phyloP scores from a whole-genome alignment of 2,888 invertebrate species.

The Apoderus coryli region DNA sequence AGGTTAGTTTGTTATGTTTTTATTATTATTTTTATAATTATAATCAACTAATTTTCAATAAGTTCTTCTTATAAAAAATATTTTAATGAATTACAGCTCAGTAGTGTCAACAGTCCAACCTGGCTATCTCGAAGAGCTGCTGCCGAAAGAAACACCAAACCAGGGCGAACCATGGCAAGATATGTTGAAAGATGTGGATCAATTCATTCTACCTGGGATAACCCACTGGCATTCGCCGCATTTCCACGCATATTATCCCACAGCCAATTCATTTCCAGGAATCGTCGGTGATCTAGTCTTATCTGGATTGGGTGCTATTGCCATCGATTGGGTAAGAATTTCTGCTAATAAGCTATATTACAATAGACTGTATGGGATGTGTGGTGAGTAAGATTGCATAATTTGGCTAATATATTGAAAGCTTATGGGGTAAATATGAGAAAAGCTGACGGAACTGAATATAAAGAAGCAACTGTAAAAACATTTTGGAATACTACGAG shows the following conservation, averaged over 20 bases:
- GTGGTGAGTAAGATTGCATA: too few species aligned
- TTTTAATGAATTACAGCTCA: slow-evolving; percentile 33
- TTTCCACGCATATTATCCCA: slow-evolving; percentile 86
- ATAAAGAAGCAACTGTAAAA: too few species aligned
- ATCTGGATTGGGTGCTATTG: slow-evolving; percentile 22
- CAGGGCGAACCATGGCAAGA: slow-evolving; percentile 73
- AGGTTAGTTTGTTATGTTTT: too few species aligned
- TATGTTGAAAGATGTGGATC: slow-evolving; percentile 72
- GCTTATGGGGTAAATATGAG: too few species aligned
- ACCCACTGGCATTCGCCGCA: slow-evolving; percentile 91
- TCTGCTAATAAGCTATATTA: background rate
- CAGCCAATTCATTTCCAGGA: slow-evolving; percentile 73
- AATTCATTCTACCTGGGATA: slow-evolving; percentile 80
- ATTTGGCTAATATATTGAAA: too few species aligned
- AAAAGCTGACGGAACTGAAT: too few species aligned
- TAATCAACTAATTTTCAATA: too few species aligned
- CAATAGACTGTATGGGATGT: too few species aligned
- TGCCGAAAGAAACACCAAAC: slow-evolving; percentile 71
- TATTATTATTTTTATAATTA: too few species aligned
- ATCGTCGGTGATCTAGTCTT: slow-evolving; percentile 52
- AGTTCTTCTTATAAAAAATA: too few species aligned
- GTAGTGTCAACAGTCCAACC: slow-evolving; percentile 83
- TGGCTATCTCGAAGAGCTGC: slow-evolving; percentile 66
- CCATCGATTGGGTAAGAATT: slow-evolving; percentile 22
- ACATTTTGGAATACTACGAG: too few species aligned